Base-by-base conservation (phyloP, 2,888 invertebrate species). In the Seladonia tumulorum region DNA sequence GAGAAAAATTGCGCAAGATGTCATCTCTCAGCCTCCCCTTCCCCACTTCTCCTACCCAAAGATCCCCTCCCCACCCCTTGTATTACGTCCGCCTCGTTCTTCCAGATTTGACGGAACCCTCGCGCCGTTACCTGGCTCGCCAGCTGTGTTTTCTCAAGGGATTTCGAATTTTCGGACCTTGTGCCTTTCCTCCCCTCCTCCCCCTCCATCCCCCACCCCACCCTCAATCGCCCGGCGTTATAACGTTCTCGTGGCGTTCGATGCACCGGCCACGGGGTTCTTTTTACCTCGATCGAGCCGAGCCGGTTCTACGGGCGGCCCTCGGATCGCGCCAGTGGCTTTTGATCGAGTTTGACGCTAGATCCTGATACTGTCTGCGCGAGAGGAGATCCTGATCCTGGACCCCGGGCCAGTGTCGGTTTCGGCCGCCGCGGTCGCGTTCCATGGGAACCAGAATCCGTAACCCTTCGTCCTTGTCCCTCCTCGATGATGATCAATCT, bases 131-230 rank as follows among this genome's bases (percentile, higher is more conserved):
- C 89, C 86, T 89, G 90, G 77, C 80, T 53, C 84, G 53, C 85
- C 94, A 94, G 94, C 94, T 94, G 93, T 93, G 93, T 94, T 94
- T 94, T 94, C 93, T 93, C 90, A 93, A 93, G 92, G 92, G 94
- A 94, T 94, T 93, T 91, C 82, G 85, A 89, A 92, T 90, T 93
- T 93, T 89, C 87, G 82, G 90, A 90, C 89, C 90, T 90, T 53
- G 68, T 35, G 60, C 5, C 25, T 25, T 10, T 5, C 60, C 60
- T 14, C 60, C 12, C 25, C n/a, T 3, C n/a, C 42, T 10, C 29
- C 16, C 22, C 82, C 35, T 60, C 73, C 5, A 5, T 25, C 60
- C 29, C 68, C 25, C 22, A 12, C 39, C 39, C 39, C 39, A 29
- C 39, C 39, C 8, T 2, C 39, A 39, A 29, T 2, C 2, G 2